Conservation (phyloP, 2,888 invertebrate genomes). For the Alsophila aescularia region DNA sequence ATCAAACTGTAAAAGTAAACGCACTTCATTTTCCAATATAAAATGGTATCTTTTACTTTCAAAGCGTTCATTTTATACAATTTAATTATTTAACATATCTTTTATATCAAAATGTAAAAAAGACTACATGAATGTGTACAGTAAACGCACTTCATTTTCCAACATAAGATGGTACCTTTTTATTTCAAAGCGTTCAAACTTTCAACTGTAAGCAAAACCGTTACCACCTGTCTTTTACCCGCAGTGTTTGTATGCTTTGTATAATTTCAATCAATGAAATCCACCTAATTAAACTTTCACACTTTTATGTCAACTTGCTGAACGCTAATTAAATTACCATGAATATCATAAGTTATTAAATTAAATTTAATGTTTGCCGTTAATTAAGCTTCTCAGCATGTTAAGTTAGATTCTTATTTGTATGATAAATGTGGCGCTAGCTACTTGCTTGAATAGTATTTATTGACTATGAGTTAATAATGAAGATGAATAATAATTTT, state of each 20-base stretch:
- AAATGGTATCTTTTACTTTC: too few species aligned
- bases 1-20: too few species aligned
- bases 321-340: conserved; percentile 24
- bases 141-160: not conserved
- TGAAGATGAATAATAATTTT: too few species aligned
- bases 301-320: conserved; percentile 22
- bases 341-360: conserved; percentile 23
- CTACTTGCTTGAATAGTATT: too few species aligned
- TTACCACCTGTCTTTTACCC: conserved; percentile 14
- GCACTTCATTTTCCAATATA: too few species aligned
- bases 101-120: too few species aligned
- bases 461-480: too few species aligned
- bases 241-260: conserved; percentile 23
- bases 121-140: too few species aligned
- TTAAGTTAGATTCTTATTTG: not conserved
- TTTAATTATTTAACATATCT: too few species aligned
- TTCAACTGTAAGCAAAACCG: not conserved
- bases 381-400: conserved; percentile 18
- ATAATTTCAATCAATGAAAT: conserved; percentile 25
- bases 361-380: conserved; percentile 33
- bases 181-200: not conserved
- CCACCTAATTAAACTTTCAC: conserved; percentile 31
- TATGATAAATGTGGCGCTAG: too few species aligned
- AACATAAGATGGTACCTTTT: too few species aligned
- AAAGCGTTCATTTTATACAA: too few species aligned